phyloP scores from a whole-genome alignment of 2,797 vertebrate genomes.

The Sylvilagus floridanus region DNA sequence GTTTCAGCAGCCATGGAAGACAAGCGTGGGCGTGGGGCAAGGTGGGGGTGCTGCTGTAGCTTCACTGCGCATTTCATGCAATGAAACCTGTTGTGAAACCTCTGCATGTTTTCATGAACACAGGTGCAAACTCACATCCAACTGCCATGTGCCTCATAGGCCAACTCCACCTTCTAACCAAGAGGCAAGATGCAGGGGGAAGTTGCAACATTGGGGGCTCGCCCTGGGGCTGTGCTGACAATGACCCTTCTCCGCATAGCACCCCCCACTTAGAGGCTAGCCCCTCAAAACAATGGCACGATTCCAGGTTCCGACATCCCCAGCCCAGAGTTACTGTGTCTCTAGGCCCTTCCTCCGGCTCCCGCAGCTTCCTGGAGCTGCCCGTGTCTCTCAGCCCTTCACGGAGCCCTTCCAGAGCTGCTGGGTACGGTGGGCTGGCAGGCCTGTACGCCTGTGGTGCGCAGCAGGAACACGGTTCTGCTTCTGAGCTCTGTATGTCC shows the following conservation, averaged over 20 bases:
- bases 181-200: neutral
- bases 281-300: neutral
- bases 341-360: neutral
- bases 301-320: neutral
- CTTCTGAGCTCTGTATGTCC: neutral
- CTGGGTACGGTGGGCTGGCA: neutral
- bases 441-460: neutral
- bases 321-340: neutral
- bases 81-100: neutral
- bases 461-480: neutral
- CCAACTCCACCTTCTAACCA: neutral
- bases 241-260: neutral
- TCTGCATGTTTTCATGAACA: neutral
- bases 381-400: neutral
- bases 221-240: neutral
- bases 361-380: neutral
- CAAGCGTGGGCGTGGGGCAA: rapidly evolving
- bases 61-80: neutral
- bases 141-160: neutral
- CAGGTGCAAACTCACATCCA: neutral
- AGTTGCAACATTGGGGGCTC: neutral
- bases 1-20: neutral
- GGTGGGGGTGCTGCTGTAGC: neutral
- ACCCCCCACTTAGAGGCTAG: neutral
- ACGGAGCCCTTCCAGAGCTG: neutral